phyloP scores from a whole-genome alignment of 2,113 vertebrate genomes.

The Nymphicus hollandicus region DNA sequence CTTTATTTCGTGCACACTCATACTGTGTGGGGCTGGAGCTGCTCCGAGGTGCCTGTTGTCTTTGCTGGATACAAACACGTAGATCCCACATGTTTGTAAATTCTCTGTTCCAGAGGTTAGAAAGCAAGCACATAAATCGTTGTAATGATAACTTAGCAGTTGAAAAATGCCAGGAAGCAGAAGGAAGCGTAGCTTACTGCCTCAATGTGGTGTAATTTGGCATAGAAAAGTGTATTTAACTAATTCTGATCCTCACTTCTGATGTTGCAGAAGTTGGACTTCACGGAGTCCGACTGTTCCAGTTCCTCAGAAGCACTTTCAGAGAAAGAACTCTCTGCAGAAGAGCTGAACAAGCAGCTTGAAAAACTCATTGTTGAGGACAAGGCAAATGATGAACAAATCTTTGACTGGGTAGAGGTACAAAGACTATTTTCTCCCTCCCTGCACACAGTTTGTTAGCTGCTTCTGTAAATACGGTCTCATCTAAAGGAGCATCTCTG shows the following conservation, averaged over 20 bases:
- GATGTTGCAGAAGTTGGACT: conserved; percentile 89
- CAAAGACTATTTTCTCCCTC: conserved; percentile 14
- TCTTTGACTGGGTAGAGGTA: conserved; percentile 99
- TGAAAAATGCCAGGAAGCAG: background rate
- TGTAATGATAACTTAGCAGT: background rate
- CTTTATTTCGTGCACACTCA: background rate
- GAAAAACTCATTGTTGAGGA: conserved; percentile 93
- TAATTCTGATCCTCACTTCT: background rate
- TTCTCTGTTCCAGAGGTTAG: background rate
- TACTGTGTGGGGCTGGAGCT: background rate
- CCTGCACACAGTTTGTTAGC: background rate
- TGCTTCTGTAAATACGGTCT: background rate
- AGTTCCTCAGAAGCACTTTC: conserved; percentile 79
- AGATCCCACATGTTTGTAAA: background rate
- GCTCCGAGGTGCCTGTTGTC: background rate
- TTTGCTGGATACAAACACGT: background rate
- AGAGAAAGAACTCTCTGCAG: conserved; percentile 81
- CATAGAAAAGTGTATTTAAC: background rate
- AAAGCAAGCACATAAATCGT: background rate
- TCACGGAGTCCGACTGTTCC: conserved; percentile 81
- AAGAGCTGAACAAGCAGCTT: conserved; percentile 87
- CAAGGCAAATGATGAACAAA: conserved; percentile 92
- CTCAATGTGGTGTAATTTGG: background rate
- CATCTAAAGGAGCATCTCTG: background rate
- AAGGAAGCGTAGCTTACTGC: background rate